Conservation (phyloP, 2,797 vertebrate genomes). For the Tapirus indicus region DNA sequence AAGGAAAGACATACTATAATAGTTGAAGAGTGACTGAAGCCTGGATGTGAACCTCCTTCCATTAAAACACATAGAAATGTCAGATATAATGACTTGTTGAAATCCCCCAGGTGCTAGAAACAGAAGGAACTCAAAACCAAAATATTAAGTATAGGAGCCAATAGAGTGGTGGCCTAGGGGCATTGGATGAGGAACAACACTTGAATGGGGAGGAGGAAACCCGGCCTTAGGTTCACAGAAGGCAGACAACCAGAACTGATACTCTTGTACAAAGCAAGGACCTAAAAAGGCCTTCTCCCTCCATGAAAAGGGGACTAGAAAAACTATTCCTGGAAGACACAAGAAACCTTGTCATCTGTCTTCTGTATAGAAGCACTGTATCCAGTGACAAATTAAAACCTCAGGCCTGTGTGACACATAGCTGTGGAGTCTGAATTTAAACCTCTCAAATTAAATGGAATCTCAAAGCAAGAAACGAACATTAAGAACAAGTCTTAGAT, state of each 20-base stretch:
- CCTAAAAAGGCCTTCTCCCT: neutral
- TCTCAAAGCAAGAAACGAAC: conserved; percentile 44
- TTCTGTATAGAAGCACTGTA: conserved; percentile 11
- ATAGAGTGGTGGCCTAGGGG: neutral
- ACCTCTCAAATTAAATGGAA: neutral
- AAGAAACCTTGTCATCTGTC: neutral
- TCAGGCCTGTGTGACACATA: neutral
- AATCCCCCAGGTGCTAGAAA: neutral
- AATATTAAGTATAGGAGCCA: neutral
- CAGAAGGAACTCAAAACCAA: neutral
- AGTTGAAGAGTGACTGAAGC: neutral
- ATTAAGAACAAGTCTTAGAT: neutral
- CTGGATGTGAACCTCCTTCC: neutral
- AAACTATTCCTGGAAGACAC: neutral
- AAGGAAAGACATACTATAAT: neutral
- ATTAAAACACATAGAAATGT: neutral
- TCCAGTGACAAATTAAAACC: conserved; percentile 30
- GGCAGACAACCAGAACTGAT: neutral
- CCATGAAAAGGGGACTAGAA: neutral
- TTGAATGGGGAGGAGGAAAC: neutral
- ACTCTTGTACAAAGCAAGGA: neutral
- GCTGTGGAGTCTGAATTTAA: conserved; percentile 1
- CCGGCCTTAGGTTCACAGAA: neutral
- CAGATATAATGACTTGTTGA: neutral
- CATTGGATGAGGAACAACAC: neutral